phyloP scores from a whole-genome alignment of 2,797 vertebrate genomes.

The Acipenser transmontanus region DNA sequence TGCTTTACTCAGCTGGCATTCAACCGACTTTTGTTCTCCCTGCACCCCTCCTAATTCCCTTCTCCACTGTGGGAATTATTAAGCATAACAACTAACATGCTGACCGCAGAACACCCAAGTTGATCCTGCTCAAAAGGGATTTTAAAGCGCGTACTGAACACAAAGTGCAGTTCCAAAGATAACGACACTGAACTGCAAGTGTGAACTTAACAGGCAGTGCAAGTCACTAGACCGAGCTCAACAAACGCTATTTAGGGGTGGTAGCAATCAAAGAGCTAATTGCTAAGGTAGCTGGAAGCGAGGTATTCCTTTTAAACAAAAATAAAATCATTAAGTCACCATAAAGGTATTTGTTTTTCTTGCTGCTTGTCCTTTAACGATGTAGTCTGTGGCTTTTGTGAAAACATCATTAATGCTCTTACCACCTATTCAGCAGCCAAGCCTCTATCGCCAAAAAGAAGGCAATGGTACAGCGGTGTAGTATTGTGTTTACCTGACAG shows the following conservation, averaged over 20 bases:
- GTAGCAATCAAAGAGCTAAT: neutral
- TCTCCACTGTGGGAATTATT: slow-evolving; percentile 74
- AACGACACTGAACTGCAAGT: slow-evolving; percentile 47
- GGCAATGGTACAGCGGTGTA: no score
- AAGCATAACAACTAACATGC: slow-evolving; percentile 75
- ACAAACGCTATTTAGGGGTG: slow-evolving; percentile 48
- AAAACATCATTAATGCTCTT: slow-evolving; percentile 5
- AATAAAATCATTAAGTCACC: no score
- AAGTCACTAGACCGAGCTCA: neutral
- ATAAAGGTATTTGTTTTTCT: no score
- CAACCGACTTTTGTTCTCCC: slow-evolving; percentile 62
- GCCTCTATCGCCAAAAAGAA: neutral
- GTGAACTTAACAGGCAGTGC: neutral
- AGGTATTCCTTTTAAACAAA: no score
- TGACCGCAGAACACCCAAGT: slow-evolving; percentile 64
- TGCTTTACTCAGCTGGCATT: slow-evolving; percentile 66
- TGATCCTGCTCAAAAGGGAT: slow-evolving; percentile 54
- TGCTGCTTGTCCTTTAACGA: no score
- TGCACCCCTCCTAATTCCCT: slow-evolving; percentile 57
- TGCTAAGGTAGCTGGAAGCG: neutral
- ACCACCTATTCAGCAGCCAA: neutral
- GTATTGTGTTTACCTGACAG: no score
- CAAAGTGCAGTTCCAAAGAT: slow-evolving; percentile 57
- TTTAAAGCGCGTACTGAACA: slow-evolving; percentile 63
- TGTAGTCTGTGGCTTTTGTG: neutral